A percentile compares a stretch with the other conserved stretches of the same genome.
Conservation (phyloP, 1,140 invertebrate species). For the Bathynomus jamesi region DNA sequence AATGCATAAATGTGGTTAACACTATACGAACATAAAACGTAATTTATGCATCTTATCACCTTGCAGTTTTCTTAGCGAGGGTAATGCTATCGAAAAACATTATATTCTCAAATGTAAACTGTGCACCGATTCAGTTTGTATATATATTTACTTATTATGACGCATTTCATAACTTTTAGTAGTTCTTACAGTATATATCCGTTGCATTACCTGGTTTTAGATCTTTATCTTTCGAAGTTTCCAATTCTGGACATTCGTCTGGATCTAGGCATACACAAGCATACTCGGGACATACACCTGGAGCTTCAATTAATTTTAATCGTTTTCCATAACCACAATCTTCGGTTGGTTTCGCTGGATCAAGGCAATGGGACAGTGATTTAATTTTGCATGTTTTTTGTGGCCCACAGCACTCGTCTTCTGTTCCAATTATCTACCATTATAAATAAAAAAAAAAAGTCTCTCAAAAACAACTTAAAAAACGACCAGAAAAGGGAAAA, state of each 20-base stretch:
- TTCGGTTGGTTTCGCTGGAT: slow-evolving; percentile 52
- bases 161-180: no score
- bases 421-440: slow-evolving; percentile 45
- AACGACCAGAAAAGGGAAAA: background rate
- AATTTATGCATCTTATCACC: no score
- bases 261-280: slow-evolving; percentile 52
- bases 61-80: no score
- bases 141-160: no score
- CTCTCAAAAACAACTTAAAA: no score
- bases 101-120: no score
- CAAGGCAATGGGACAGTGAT: slow-evolving; percentile 50
- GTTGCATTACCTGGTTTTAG: slow-evolving; percentile 29
- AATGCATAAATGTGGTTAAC: no score
- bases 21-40: no score
- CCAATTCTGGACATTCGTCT: slow-evolving; percentile 52
- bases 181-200: no score
- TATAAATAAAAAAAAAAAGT: no score
- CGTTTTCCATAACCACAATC: slow-evolving; percentile 60
- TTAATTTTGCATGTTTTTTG: slow-evolving; percentile 45
- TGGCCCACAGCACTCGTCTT: slow-evolving; percentile 54
- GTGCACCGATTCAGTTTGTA: no score
- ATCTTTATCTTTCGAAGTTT: slow-evolving; percentile 38
- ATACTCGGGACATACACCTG: slow-evolving; percentile 35
- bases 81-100: no score
- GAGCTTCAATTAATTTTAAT: slow-evolving; percentile 52